These are phyloP conservation scores for Procambarus virginalis DNA, from an alignment of 1,140 invertebrate species.

Conservation along the genomic window DNA sequence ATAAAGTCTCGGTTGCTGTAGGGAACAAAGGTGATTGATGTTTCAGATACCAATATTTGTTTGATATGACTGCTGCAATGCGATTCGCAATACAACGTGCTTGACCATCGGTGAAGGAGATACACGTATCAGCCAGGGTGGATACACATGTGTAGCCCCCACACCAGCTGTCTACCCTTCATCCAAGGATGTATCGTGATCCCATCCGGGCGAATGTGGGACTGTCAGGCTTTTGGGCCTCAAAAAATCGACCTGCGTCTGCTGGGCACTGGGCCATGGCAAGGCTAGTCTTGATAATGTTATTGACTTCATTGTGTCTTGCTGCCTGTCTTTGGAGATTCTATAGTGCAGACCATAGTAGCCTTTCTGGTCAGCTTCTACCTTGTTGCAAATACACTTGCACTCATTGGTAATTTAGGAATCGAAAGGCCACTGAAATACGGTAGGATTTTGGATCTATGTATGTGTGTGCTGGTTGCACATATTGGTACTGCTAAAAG, in stretches of 20 bases:
- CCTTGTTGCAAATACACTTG: neutral
- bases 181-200: too few relatives aligned
- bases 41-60: too few relatives aligned
- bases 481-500: too few relatives aligned
- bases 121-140: too few relatives aligned
- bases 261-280: neutral
- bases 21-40: too few relatives aligned
- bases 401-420: neutral
- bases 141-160: neutral
- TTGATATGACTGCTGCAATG: too few relatives aligned
- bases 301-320: neutral
- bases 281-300: neutral
- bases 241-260: neutral
- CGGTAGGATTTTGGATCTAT: too few relatives aligned
- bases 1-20: too few relatives aligned
- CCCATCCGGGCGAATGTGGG: neutral
- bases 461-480: too few relatives aligned
- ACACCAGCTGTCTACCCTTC: neutral
- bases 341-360: neutral
- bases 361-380: neutral
- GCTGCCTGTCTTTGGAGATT: neutral
- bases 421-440: too few relatives aligned
- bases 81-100: too few relatives aligned
- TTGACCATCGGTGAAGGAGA: too few relatives aligned
- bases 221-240: neutral